Evolutionary conservation across 2,888 invertebrate species (phyloP).

Genomic region (Lycaena phlaeas): DNA sequence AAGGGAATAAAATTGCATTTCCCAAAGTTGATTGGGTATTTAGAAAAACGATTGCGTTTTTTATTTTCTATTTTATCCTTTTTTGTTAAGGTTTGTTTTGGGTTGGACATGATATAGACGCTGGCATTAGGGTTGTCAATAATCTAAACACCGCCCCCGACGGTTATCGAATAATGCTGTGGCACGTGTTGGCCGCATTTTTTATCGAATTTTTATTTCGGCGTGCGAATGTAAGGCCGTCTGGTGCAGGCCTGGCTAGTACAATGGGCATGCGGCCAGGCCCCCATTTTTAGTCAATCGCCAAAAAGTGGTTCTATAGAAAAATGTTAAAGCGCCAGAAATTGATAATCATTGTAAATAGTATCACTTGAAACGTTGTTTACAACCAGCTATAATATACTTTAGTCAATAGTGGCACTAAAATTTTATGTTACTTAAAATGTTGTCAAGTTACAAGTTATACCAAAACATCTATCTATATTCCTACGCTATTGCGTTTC

Average conservation of each 20-base stretch:
- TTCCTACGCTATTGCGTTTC: no score
- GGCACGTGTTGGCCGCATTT: conserved; percentile 59
- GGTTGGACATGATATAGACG: conserved; percentile 14
- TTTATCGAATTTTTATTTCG: conserved; percentile 60
- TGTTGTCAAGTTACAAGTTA: no score
- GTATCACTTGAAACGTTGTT: no score
- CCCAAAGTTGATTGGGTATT: neutral
- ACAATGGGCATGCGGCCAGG: no score
- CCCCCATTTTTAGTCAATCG: no score
- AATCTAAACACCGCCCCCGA: conserved; percentile 63
- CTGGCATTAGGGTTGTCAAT: conserved; percentile 58
- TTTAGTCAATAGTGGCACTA: no score
- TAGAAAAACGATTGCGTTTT: neutral
- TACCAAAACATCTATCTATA: no score
- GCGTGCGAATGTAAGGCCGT: conserved; percentile 60
- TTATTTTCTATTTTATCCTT: conserved; percentile 19
- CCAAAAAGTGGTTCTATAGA: no score
- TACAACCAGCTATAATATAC: no score
- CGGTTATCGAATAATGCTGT: conserved; percentile 68
- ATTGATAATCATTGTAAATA: no score
- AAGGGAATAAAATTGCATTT: conserved; percentile 4
- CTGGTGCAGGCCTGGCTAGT: conserved; percentile 47
- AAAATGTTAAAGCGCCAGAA: no score
- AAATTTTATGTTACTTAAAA: no score
- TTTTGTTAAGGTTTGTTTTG: conserved; percentile 23